Base-by-base conservation (phyloP, 2,888 invertebrate genomes). In the Lissocephala sabroskyi region DNA sequence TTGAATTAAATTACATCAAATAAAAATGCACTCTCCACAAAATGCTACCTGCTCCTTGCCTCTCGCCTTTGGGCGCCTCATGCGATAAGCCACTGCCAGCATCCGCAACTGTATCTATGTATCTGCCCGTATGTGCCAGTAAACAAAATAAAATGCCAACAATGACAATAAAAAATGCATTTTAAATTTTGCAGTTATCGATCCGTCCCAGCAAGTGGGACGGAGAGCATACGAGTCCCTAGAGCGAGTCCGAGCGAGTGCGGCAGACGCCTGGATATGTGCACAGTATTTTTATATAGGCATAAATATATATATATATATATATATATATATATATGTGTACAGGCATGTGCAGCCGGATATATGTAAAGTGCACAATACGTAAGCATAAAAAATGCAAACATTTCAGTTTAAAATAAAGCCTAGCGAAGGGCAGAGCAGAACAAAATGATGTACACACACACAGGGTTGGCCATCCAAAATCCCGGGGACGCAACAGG, bases 341-440 rank as follows among this genome's bases (percentile, higher is more conserved):
- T 43, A 16, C 36, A 32, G n/a, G 53, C 53, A 30, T 17, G 10
- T 52, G 52, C 36, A 41, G n/a, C n/a, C n/a, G n/a, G n/a, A n/a
- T 64, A 64, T 7, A 23, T 7, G 7, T 23, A 23, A 23, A 23
- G 23, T 23, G 23, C 23, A 23, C 23, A 23, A 23, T 23, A 35
- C 35, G 35, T 55, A 71, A 71, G 59, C 53, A 67, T 64, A 76
- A 73, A 66, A 68, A 68, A 68, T 68, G 74, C 70, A 68, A 76
- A 76, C 67, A 68, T 58, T 47, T 29, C 42, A 39, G 44, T 37
- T 42, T 26, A 41, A 29, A 41, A 5, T 40, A 44, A 41, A 23
- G 19, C 54, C 29, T 33, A 47, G n/a, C 45, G 23, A 23, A 23
- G 7, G 23, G 23, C 23, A 23, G 23, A n/a, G 23, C 23, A 23